Percentiles rank a stretch among this genome's conserved stretches.
phyloP scores from a whole-genome alignment of 2,113 vertebrate genomes.

The Triplophysa dalaica region DNA sequence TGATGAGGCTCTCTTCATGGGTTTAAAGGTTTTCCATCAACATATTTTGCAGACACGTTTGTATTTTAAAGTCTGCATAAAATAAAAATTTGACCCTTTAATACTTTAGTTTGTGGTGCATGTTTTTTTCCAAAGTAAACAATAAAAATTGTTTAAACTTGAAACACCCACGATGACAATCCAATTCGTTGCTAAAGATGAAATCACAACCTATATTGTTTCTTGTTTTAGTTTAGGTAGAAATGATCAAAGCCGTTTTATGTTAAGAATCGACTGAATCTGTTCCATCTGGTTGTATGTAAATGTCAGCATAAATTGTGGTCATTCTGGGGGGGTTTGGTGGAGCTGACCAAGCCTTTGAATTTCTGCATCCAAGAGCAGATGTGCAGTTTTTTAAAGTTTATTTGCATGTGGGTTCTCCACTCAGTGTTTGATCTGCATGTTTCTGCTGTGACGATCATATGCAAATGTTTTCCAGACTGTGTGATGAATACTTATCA shows the following conservation, averaged over 20 bases:
- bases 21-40: not conserved
- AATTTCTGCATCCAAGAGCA: too few species aligned
- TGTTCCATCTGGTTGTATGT: too few species aligned
- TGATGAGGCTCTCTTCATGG: not conserved
- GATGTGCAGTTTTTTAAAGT: not conserved
- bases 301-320: not conserved
- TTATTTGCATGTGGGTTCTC: conserved; percentile 13
- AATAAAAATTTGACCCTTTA: not conserved
- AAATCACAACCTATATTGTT: too few species aligned
- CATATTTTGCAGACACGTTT: not conserved
- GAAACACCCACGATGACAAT: too few species aligned
- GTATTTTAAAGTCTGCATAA: conserved; percentile 10
- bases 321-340: not conserved
- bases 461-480: not conserved
- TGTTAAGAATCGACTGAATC: too few species aligned
- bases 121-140: too few species aligned
- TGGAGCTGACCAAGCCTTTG: not conserved
- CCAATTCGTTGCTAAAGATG: too few species aligned
- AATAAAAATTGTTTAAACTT: too few species aligned
- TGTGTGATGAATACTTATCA: not conserved
- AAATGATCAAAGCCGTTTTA: too few species aligned
- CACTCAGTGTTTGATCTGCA: not conserved
- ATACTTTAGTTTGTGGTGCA: not conserved
- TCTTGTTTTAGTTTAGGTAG: too few species aligned
- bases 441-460: conserved; percentile 2